A percentile compares a stretch with the other conserved stretches of the same genome.
phyloP scores from a whole-genome alignment of 2,797 vertebrate species.

The Chaetodon trifasciatus region DNA sequence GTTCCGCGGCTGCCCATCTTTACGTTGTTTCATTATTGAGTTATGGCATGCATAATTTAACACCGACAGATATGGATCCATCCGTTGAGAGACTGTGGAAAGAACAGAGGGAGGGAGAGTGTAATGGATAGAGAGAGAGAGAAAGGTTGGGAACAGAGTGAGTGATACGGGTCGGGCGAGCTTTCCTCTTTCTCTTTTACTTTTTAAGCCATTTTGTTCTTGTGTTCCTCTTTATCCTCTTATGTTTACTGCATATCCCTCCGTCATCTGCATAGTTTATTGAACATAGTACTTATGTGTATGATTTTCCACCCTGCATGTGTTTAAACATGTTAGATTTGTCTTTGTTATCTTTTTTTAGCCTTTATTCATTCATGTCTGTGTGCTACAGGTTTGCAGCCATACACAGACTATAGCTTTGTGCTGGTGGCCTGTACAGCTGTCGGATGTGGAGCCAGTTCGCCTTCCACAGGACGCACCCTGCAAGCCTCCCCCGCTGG shows the following conservation, averaged over 20 bases:
- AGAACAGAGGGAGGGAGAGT: slow-evolving; percentile 67
- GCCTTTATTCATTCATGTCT: neutral
- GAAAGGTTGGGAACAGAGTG: slow-evolving; percentile 28
- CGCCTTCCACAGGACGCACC: slow-evolving; percentile 88
- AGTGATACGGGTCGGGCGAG: slow-evolving; percentile 40
- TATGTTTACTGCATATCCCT: neutral
- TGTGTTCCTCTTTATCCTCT: neutral
- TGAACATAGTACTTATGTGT: neutral
- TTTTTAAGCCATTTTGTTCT: slow-evolving; percentile 24
- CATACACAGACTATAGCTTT: slow-evolving; percentile 90
- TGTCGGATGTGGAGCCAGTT: slow-evolving; percentile 89
- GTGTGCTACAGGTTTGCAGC: slow-evolving; percentile 87
- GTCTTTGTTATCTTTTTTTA: neutral
- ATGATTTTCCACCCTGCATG: neutral
- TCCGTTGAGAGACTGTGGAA: slow-evolving; percentile 79
- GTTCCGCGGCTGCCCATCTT: slow-evolving; percentile 81
- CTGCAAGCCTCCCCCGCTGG: slow-evolving; percentile 91
- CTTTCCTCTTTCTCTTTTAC: slow-evolving; percentile 30
- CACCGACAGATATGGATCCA: slow-evolving; percentile 84
- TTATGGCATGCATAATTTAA: slow-evolving; percentile 87
- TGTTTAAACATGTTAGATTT: neutral
- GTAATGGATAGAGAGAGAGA: slow-evolving; percentile 47
- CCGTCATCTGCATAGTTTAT: neutral
- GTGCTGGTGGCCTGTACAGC: slow-evolving; percentile 90
- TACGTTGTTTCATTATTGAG: slow-evolving; percentile 86